A percentile compares a stretch with the other conserved stretches of the same genome.
phyloP scores from a whole-genome alignment of 2,113 vertebrate genomes.

The Rhea pennata region DNA sequence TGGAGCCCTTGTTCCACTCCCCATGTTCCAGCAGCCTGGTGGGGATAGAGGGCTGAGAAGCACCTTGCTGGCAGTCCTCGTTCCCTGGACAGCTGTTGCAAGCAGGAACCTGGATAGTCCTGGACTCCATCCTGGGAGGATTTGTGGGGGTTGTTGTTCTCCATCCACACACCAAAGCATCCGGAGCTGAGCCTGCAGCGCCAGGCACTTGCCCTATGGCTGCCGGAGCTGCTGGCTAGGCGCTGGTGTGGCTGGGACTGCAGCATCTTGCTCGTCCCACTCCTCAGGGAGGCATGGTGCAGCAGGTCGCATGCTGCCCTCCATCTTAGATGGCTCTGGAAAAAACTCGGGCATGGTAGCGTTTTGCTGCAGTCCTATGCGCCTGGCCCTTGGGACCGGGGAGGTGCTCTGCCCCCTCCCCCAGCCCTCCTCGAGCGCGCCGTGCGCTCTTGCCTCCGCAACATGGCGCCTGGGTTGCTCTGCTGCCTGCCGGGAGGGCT shows the following conservation, averaged over 20 bases:
- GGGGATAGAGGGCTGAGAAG: not conserved
- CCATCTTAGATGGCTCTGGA: not conserved
- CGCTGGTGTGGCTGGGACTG: rapidly evolving
- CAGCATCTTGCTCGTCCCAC: rapidly evolving
- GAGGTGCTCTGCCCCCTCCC: slow-evolving; percentile 58
- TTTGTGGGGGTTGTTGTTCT: rapidly evolving
- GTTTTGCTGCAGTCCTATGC: slow-evolving; percentile 11
- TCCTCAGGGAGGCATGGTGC: rapidly evolving
- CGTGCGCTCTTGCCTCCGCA: slow-evolving; percentile 55
- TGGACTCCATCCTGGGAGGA: not conserved
- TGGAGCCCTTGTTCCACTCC: not conserved
- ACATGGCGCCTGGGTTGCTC: slow-evolving; percentile 55
- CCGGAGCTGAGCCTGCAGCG: not conserved
- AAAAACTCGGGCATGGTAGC: rapidly evolving
- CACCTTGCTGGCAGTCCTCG: rapidly evolving
- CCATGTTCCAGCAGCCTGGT: rapidly evolving
- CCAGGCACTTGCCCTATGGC: rapidly evolving
- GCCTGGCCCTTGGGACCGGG: not conserved
- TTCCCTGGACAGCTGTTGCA: rapidly evolving
- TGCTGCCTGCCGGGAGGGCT: not conserved
- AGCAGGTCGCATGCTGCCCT: not conserved
- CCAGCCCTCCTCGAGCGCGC: not conserved
- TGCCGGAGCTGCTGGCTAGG: rapidly evolving
- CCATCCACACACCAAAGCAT: rapidly evolving
- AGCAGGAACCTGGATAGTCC: not conserved